Conservation (phyloP, 1,140 invertebrate species). For the Neodiprion lecontei region DNA sequence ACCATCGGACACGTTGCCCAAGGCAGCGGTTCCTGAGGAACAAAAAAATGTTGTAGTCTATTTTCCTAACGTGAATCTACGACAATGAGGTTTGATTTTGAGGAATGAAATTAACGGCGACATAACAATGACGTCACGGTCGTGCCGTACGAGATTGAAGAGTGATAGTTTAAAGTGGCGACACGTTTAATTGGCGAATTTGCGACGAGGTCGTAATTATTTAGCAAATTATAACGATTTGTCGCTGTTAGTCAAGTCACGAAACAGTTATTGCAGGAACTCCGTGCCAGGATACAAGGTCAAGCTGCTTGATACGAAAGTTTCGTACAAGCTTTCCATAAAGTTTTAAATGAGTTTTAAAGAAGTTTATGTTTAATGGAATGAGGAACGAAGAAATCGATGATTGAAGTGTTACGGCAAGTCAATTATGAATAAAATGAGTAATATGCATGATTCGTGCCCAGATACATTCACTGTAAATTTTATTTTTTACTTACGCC, state of each 20-base stretch:
- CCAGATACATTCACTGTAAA: not conserved
- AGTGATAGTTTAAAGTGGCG: slow-evolving; percentile 10
- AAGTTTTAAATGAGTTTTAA: not conserved
- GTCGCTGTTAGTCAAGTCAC: no score
- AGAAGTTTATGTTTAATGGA: not conserved
- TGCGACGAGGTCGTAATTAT: slow-evolving; percentile 19
- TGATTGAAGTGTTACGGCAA: no score
- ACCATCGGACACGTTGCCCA: slow-evolving; percentile 83
- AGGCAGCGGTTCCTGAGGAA: slow-evolving; percentile 76
- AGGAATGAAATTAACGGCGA: not conserved
- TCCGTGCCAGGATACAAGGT: no score
- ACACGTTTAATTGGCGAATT: not conserved
- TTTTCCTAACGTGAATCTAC: not conserved
- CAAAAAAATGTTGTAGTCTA: not conserved
- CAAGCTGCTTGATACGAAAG: not conserved
- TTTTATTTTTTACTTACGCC: slow-evolving; percentile 43
- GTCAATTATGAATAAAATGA: no score
- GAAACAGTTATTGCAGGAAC: no score
- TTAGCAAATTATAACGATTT: no score
- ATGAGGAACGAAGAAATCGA: not conserved
- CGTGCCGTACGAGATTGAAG: not conserved
- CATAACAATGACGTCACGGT: not conserved
- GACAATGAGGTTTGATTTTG: no score
- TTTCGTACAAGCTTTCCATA: not conserved
- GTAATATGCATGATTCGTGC: not conserved